phyloP scores from a whole-genome alignment of 1,140 invertebrate genomes.

The Sycophaga agraensis region DNA sequence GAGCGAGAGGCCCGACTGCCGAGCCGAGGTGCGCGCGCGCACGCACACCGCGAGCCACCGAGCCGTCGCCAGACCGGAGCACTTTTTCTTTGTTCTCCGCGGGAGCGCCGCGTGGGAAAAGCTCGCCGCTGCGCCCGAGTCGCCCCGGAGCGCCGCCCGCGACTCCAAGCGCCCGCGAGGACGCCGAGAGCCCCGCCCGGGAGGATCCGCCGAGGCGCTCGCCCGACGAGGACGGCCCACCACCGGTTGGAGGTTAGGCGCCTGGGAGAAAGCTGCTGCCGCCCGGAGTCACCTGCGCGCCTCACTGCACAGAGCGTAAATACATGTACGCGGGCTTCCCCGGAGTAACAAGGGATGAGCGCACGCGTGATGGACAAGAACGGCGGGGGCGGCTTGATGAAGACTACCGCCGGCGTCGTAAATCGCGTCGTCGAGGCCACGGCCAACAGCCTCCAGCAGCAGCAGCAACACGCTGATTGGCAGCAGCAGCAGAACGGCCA shows the following conservation, averaged over 20 bases:
- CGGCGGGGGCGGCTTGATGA: constrained; percentile 4
- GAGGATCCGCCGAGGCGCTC: too few species aligned
- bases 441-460: constrained; percentile 19
- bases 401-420: constrained; percentile 17
- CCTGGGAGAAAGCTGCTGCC: neutral
- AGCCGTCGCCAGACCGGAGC: too few species aligned
- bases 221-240: too few species aligned
- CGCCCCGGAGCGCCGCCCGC: too few species aligned
- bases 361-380: constrained; percentile 27
- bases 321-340: neutral
- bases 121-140: too few species aligned
- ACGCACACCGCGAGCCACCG: neutral
- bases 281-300: constrained; percentile 7
- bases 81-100: constrained; percentile 21
- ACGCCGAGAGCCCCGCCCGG: too few species aligned
- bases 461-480: constrained; percentile 2
- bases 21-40: neutral
- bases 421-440: constrained; percentile 24
- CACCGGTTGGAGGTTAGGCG: too few species aligned
- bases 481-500: constrained; percentile 33
- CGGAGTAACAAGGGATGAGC: constrained; percentile 11
- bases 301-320: neutral
- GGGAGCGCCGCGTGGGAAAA: neutral
- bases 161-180: too few species aligned
- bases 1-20: neutral